phyloP scores from a whole-genome alignment of 53 echinoderm and acorn worm genomes.

The Astropecten irregularis region DNA sequence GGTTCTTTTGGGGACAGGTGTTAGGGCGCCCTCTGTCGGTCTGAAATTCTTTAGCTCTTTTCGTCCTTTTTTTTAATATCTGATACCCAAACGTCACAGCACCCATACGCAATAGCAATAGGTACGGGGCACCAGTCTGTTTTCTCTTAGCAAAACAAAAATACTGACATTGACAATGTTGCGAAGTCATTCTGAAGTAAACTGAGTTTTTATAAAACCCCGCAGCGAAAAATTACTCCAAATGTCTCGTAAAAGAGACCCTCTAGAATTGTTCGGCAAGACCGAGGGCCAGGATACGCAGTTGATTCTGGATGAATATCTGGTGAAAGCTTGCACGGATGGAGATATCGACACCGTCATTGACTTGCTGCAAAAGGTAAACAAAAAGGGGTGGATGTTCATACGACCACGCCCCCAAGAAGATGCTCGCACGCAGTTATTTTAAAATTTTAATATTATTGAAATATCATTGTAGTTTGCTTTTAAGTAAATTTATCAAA shows the following conservation, averaged over 20 bases:
- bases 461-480: no score
- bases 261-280: slow-evolving; percentile 32
- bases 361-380: slow-evolving; percentile 78
- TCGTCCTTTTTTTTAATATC: no score
- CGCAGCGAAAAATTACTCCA: no score
- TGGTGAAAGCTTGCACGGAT: slow-evolving; percentile 61
- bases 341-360: slow-evolving; percentile 83
- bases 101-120: not conserved
- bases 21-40: no score
- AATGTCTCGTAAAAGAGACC: slow-evolving; percentile 44
- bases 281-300: slow-evolving; percentile 57
- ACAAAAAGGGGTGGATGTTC: not conserved
- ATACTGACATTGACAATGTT: no score
- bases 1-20: no score
- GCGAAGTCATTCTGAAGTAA: not conserved
- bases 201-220: no score
- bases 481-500: no score
- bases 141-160: not conserved
- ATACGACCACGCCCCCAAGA: not conserved
- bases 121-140: not conserved
- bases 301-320: slow-evolving; percentile 61
- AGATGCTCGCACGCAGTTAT: not conserved
- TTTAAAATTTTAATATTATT: not conserved
- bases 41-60: no score
- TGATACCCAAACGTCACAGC: not conserved